These are phyloP conservation scores for Chymomyza caudatula DNA, from an alignment of 2,888 invertebrate genomes.

Conservation along the genomic window DNA sequence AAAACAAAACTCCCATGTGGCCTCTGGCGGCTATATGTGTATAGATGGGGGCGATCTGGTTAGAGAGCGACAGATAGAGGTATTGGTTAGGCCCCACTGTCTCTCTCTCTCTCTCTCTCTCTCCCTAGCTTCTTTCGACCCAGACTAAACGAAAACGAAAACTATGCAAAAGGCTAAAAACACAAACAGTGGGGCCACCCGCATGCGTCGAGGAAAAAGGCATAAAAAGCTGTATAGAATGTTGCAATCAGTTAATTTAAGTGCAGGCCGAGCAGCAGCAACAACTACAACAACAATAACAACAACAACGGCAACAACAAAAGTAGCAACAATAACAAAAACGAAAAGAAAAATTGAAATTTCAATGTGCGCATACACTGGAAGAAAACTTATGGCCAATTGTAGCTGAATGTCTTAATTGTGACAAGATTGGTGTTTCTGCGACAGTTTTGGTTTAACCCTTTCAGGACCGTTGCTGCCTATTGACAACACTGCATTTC, in stretches of 20 bases:
- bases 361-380: constrained; percentile 54
- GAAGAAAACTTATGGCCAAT: neutral
- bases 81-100: neutral
- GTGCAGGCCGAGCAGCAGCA: constrained; percentile 56
- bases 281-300: constrained; percentile 37
- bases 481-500: no score
- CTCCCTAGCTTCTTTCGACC: no score
- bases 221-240: constrained; percentile 70
- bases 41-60: constrained; percentile 6
- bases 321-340: constrained; percentile 18
- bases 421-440: no score
- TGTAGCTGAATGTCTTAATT: no score
- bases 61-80: neutral
- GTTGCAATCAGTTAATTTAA: constrained; percentile 74
- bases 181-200: constrained; percentile 24
- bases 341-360: constrained; percentile 52
- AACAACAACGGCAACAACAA: constrained; percentile 30
- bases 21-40: no score
- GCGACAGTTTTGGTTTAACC: no score
- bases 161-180: constrained; percentile 43
- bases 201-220: constrained; percentile 17
- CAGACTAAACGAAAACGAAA: constrained; percentile 24
- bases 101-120: no score
- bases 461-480: no score
- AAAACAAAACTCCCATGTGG: constrained; percentile 60